These are phyloP conservation scores for Limulus polyphemus DNA, from an alignment of 2,888 invertebrate genomes.

Conservation along the genomic window DNA sequence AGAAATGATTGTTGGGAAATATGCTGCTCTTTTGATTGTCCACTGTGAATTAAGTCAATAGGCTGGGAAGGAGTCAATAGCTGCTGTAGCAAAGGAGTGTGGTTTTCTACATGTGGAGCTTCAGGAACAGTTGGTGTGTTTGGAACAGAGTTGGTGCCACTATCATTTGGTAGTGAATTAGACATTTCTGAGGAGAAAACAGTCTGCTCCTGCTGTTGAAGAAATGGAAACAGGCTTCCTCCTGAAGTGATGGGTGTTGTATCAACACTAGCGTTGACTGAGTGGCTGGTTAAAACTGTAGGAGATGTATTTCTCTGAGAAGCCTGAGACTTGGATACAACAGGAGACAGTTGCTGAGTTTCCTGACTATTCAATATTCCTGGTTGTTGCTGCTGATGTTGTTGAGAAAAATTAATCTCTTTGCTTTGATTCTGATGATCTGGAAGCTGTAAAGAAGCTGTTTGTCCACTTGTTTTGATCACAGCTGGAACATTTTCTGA, in stretches of 20 bases:
- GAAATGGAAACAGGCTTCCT: no score
- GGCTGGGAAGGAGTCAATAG: constrained; percentile 13
- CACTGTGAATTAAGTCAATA: not conserved
- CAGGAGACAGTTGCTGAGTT: not conserved
- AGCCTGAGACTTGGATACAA: no score
- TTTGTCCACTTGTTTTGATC: no score
- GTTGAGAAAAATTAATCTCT: not conserved
- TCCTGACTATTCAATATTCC: not conserved
- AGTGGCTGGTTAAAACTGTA: no score
- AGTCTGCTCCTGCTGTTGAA: not conserved
- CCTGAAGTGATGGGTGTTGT: no score
- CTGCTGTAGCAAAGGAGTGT: constrained; percentile 15
- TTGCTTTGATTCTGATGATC: not conserved
- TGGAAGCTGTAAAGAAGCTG: no score
- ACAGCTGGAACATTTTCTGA: no score
- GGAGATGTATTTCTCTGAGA: no score
- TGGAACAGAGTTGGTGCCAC: constrained; percentile 8
- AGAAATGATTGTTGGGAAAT: no score
- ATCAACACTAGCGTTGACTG: no score
- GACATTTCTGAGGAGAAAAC: not conserved
- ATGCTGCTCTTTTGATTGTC: no score
- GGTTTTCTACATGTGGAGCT: constrained; percentile 7
- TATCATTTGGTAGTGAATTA: constrained; percentile 2
- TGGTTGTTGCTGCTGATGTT: constrained; percentile 1
- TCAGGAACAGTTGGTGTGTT: constrained; percentile 16